Evolutionary conservation across 2,113 vertebrate species (phyloP), one percentile per base, ranked within the genome.

Genomic region (Rhabdomys dilectus): DNA sequence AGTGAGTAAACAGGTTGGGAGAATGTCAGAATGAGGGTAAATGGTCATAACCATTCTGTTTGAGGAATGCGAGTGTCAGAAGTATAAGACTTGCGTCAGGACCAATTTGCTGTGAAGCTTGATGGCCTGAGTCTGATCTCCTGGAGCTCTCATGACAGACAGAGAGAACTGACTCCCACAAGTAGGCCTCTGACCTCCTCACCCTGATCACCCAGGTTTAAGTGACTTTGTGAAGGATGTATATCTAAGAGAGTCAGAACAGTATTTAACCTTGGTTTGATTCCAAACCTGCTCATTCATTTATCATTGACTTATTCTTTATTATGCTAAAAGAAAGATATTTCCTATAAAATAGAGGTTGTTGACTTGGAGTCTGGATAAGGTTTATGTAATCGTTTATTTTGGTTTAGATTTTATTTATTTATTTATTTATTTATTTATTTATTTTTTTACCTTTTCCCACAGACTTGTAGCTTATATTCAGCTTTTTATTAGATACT

Each of bases 21-120:
- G 95, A 80, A 19, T 92, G 16, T 77, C 39, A 80, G 62, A 95
- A 68, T 90, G 78, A 80, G 13, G 51, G 58, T 94, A 78, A 95
- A 53, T 92, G 75, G 39, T 94, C 92, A 97, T 58, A 19, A 45
- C 45, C 88, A 45, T 75, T 53, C 31, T 75, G 26, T 88, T 89
- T 95, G 82, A 96, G 81, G 53, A 24, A 6, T 51, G 10, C 64
- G 58, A 56, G 12, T 88, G 91, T 91, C 13, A 73, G 56, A 91
- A 84, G 9, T 90, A n/a, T 80, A 66, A 58, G 88, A 1, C 36
- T 93, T 93, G 10, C 7, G 13, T 15, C 39, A 78, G 39, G 39
- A 29, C 26, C 39, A 21, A 26, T 85, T 60, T 84, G n/a, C 81
- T 64, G 36, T 60, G 22, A 39, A 26, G 53, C 56, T 56, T 82